phyloP scores from a whole-genome alignment of 2,888 invertebrate genomes.

The Eudasyphora cyanicolor region DNA sequence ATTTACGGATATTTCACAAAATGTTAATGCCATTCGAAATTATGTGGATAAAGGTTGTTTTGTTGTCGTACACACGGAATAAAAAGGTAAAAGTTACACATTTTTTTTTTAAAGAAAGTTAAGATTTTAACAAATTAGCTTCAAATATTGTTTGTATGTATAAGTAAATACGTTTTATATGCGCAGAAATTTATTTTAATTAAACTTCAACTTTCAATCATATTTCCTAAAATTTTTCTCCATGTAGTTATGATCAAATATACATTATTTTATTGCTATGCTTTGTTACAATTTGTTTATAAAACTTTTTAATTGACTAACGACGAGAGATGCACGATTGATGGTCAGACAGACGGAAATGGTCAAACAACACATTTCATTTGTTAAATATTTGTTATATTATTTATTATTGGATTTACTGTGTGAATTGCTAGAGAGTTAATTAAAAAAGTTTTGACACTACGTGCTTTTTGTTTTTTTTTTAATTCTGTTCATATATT shows the following conservation, averaged over 20 bases:
- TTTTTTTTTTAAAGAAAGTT: too few relatives aligned
- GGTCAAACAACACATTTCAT: constrained; percentile 13
- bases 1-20: too few relatives aligned
- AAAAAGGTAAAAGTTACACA: too few relatives aligned
- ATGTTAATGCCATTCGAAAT: too few relatives aligned
- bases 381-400: background rate
- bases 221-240: too few relatives aligned
- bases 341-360: background rate
- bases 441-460: constrained; percentile 37
- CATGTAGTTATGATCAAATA: background rate
- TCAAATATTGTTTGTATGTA: too few relatives aligned
- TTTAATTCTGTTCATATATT: constrained; percentile 12
- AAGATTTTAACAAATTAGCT: too few relatives aligned
- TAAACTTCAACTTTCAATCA: too few relatives aligned
- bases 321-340: background rate
- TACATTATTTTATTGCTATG: background rate
- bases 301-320: constrained; percentile 21
- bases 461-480: background rate
- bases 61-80: too few relatives aligned
- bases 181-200: too few relatives aligned
- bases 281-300: constrained; percentile 5
- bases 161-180: too few relatives aligned
- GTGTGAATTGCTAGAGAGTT: background rate
- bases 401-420: background rate
- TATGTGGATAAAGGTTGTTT: too few relatives aligned